Conservation (phyloP, 2,113 vertebrate species). For the Actinemys pallida region DNA sequence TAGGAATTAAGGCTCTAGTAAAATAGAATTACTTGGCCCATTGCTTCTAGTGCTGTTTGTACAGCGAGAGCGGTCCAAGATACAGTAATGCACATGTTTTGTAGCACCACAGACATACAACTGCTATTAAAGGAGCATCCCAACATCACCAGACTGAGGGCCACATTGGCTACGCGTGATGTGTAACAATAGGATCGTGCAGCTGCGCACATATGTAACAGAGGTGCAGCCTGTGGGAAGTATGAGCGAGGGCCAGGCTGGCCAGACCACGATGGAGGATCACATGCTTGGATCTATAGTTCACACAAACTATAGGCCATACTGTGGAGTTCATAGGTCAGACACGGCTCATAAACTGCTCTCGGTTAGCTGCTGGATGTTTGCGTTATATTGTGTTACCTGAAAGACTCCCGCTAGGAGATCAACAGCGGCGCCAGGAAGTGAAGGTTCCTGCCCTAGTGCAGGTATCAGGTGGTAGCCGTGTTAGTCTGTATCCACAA, state of each 20-base stretch:
- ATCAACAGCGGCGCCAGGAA: too few species aligned
- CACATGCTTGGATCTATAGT: rapidly evolving
- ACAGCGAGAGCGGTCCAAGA: not conserved
- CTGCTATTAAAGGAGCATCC: not conserved
- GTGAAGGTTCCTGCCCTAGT: too few species aligned
- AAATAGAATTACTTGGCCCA: not conserved
- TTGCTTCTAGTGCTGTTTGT: not conserved
- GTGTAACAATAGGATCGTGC: not conserved
- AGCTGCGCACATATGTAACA: too few species aligned
- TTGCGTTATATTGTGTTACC: not conserved
- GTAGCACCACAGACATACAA: not conserved
- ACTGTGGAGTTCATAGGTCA: not conserved
- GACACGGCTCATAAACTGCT: rapidly evolving
- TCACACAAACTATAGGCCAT: not conserved
- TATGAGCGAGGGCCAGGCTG: not conserved
- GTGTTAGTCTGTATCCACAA: too few species aligned
- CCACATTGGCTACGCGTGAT: rapidly evolving
- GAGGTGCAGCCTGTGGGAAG: not conserved
- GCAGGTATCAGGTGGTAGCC: not conserved
- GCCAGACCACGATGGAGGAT: not conserved
- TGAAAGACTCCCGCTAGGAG: too few species aligned
- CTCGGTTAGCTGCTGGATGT: rapidly evolving
- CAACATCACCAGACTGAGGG: not conserved
- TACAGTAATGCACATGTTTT: not conserved
- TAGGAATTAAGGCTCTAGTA: not conserved